Percentiles rank a stretch among this genome's conserved stretches.
Conservation (phyloP, 2,888 invertebrate species). For the Hymenopus coronatus region DNA sequence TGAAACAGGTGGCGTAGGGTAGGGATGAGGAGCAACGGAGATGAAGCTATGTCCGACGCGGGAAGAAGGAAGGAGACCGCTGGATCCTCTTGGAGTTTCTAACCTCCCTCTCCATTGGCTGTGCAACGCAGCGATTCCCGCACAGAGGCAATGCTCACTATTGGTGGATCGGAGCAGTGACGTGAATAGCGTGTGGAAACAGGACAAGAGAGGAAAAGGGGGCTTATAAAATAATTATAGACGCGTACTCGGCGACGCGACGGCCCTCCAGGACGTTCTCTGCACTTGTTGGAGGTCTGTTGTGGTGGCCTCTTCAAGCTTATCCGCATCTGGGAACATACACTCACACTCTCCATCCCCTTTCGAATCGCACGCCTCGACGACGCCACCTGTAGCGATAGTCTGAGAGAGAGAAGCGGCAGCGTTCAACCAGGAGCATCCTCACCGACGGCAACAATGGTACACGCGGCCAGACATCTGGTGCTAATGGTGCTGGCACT, state of each 20-base stretch:
- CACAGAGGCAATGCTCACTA: constrained; percentile 19
- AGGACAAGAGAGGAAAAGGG: background rate
- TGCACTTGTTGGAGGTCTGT: background rate
- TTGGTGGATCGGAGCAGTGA: constrained; percentile 21
- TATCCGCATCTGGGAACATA: background rate
- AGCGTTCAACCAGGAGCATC: background rate
- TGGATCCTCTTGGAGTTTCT: background rate
- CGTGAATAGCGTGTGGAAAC: constrained; percentile 18
- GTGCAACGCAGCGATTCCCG: constrained; percentile 19
- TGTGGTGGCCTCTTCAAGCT: background rate
- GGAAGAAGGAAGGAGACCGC: background rate
- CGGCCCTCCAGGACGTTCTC: background rate
- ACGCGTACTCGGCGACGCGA: constrained; percentile 11
- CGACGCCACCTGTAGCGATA: background rate
- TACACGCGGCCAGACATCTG: constrained; percentile 20
- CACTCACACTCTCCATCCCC: background rate
- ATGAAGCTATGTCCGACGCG: background rate
- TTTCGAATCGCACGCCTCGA: background rate
- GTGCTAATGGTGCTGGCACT: constrained; percentile 43
- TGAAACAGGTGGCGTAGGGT: background rate
- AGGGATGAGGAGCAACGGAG: background rate
- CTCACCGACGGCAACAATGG: background rate
- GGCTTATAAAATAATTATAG: constrained; percentile 23
- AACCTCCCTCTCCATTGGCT: constrained; percentile 16
- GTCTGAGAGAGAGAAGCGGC: background rate